Conservation (phyloP, 2,888 invertebrate species). For the Drosophila paranaensis region DNA sequence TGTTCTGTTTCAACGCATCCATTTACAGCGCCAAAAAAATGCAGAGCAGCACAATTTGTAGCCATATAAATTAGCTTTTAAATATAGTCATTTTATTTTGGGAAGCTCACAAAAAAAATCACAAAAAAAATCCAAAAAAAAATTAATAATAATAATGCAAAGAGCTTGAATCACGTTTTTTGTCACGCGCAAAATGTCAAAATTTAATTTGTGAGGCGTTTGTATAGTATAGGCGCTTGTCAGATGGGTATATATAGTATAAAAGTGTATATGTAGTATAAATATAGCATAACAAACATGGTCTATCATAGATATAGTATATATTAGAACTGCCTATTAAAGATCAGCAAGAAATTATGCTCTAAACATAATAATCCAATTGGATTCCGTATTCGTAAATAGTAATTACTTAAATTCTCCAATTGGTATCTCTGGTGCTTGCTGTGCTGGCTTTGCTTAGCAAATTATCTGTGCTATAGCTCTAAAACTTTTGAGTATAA, state of each 20-base stretch:
- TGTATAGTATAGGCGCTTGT: neutral
- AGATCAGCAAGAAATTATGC: neutral
- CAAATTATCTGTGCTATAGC: too few relatives aligned
- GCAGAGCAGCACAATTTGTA: slow-evolving; percentile 62
- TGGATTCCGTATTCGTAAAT: too few relatives aligned
- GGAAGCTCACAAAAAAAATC: slow-evolving; percentile 6
- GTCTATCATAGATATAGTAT: neutral
- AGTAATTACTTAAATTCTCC: too few relatives aligned
- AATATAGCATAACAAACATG: neutral
- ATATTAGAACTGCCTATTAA: neutral
- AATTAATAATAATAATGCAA: slow-evolving; percentile 6
- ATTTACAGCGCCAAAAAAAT: slow-evolving; percentile 65
- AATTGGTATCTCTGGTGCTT: too few relatives aligned
- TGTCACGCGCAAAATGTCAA: slow-evolving; percentile 54
- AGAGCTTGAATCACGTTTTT: slow-evolving; percentile 51
- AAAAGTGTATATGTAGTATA: too few relatives aligned
- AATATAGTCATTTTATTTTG: slow-evolving; percentile 59
- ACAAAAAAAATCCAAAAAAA: slow-evolving; percentile 13
- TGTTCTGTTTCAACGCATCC: slow-evolving; percentile 51
- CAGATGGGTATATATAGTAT: slow-evolving; percentile 1
- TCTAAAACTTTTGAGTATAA: too few relatives aligned
- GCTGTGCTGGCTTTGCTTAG: too few relatives aligned
- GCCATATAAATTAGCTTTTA: slow-evolving; percentile 37
- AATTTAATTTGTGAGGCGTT: slow-evolving; percentile 29
- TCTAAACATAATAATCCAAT: too few relatives aligned